Conservation (phyloP, 2,888 invertebrate genomes). For the Globia sparganii region DNA sequence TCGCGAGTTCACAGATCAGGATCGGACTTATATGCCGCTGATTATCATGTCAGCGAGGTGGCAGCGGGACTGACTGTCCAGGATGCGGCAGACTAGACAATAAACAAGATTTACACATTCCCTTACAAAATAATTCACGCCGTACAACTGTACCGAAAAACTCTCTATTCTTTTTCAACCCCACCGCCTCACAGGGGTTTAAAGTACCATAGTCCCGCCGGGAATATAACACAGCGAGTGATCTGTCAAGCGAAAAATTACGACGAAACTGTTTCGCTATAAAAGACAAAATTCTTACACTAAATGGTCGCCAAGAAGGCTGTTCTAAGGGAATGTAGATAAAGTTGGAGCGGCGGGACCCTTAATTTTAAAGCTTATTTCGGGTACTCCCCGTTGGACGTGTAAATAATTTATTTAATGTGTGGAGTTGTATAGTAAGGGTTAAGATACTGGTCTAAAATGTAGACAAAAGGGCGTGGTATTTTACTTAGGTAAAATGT, state of each 20-base stretch:
- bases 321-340: constrained; percentile 57
- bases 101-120: background rate
- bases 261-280: constrained; percentile 65
- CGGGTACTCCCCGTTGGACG: constrained; percentile 55
- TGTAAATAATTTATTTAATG: constrained; percentile 70
- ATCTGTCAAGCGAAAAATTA: constrained; percentile 75
- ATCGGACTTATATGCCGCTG: background rate
- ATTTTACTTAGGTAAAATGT: constrained; percentile 10
- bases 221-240: constrained; percentile 56
- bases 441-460: constrained; percentile 28
- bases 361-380: constrained; percentile 69
- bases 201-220: constrained; percentile 39
- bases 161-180: constrained; percentile 27
- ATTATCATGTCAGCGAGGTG: background rate
- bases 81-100: background rate
- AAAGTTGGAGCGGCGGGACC: constrained; percentile 57
- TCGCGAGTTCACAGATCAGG: background rate
- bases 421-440: constrained; percentile 40
- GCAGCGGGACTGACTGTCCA: background rate
- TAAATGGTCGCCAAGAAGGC: constrained; percentile 59
- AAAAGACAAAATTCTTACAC: constrained; percentile 69
- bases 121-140: constrained; percentile 3
- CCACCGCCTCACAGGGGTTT: constrained; percentile 26
- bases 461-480: constrained; percentile 7
- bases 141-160: background rate